phyloP scores from a whole-genome alignment of 2,113 vertebrate genomes.

The Callithrix jacchus region DNA sequence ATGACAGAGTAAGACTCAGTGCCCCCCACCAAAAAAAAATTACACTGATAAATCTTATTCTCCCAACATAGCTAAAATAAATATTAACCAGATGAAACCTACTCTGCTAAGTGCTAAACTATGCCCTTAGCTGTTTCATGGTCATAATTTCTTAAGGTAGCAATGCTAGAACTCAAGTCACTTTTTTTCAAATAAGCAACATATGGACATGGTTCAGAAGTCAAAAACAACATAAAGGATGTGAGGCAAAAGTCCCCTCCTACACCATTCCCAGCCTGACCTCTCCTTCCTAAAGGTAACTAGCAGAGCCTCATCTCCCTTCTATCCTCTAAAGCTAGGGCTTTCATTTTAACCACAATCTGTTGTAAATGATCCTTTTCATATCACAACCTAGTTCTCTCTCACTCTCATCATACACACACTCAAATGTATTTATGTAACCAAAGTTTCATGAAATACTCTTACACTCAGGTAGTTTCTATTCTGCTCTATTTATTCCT shows the following conservation, averaged over 20 bases:
- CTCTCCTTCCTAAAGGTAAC: not conserved
- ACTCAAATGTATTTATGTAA: not conserved
- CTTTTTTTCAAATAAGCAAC: not conserved
- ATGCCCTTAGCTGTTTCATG: not conserved
- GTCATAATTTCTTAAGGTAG: not conserved
- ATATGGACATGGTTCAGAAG: not conserved
- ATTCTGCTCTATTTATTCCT: not conserved
- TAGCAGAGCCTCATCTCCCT: not conserved
- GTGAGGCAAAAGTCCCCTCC: not conserved
- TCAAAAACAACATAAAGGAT: not conserved
- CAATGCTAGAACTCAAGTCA: not conserved
- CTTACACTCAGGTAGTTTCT: not conserved
- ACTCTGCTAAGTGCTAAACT: not conserved
- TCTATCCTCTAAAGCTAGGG: not conserved
- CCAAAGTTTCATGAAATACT: not conserved
- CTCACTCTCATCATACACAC: not conserved
- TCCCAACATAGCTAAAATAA: not conserved
- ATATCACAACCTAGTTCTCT: not conserved
- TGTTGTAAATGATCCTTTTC: not conserved
- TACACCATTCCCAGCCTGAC: not conserved
- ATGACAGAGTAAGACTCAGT: no score
- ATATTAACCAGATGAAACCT: not conserved
- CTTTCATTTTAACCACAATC: not conserved
- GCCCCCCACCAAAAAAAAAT: not conserved
- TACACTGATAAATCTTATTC: not conserved